phyloP scores from a whole-genome alignment of 2,113 vertebrate species.

The Bos indicus region DNA sequence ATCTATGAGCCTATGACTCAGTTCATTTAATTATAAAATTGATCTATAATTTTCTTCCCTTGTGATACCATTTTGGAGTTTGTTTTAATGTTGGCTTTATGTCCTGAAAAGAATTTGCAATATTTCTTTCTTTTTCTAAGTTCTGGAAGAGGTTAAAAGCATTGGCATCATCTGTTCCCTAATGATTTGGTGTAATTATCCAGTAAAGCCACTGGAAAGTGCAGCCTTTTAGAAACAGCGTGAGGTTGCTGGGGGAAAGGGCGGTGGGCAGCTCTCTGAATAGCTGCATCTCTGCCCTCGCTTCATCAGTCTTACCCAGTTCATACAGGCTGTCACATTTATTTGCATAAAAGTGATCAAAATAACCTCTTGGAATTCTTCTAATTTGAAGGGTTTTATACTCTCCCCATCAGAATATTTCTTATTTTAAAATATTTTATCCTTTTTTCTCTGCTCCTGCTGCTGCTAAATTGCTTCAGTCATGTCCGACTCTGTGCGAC shows the following conservation, averaged over 20 bases:
- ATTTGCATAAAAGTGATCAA: not conserved
- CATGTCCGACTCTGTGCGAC: no score
- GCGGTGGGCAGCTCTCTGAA: not conserved
- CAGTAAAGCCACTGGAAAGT: not conserved
- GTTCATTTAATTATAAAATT: not conserved
- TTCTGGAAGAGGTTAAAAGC: not conserved
- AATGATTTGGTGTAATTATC: not conserved
- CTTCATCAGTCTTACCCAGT: not conserved
- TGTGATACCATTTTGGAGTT: not conserved
- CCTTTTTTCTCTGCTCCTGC: not conserved
- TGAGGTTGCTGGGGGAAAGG: not conserved
- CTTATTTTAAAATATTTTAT: not conserved
- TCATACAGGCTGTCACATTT: not conserved
- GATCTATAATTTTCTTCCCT: not conserved
- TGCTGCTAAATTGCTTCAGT: no score
- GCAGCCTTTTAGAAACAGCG: not conserved
- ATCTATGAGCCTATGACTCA: not conserved
- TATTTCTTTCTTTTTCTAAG: not conserved
- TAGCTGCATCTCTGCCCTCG: not conserved
- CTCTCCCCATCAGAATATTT: not conserved
- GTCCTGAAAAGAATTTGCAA: not conserved
- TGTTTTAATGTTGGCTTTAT: not conserved
- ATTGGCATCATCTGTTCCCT: not conserved
- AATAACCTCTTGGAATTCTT: not conserved
- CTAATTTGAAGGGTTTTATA: not conserved